Evolutionary conservation across 2,797 vertebrate genomes (phyloP).

Genomic region (Sebastiscus tertius): DNA sequence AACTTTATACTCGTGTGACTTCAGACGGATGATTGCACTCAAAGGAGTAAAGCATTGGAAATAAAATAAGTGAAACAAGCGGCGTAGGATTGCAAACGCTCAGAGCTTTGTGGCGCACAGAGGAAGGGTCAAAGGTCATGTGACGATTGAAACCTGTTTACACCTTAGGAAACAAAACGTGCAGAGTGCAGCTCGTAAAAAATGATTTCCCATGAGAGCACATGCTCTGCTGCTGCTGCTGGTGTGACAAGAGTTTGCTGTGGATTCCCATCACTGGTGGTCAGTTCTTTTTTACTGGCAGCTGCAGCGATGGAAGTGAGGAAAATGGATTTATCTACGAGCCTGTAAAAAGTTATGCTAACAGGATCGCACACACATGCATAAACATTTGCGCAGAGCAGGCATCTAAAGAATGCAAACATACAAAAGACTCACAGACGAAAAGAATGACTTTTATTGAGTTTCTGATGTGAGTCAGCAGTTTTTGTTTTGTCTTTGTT

Average conservation of each 20-base stretch:
- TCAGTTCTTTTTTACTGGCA: constrained; percentile 39
- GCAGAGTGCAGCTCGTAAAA: constrained; percentile 26
- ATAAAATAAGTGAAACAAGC: not conserved
- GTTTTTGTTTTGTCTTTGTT: constrained; percentile 46
- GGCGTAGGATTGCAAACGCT: not conserved
- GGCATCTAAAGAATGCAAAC: constrained; percentile 33
- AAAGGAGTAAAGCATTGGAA: not conserved
- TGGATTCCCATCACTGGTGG: constrained; percentile 43
- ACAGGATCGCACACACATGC: constrained; percentile 10
- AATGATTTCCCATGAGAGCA: constrained; percentile 39
- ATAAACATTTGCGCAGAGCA: constrained; percentile 48
- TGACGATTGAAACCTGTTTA: constrained; percentile 29
- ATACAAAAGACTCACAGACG: constrained; percentile 7
- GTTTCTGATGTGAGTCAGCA: constrained; percentile 23
- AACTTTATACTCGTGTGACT: not conserved
- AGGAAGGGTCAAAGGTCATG: constrained; percentile 18
- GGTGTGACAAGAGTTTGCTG: constrained; percentile 3
- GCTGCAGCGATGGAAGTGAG: constrained; percentile 20
- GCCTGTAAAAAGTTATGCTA: constrained; percentile 42
- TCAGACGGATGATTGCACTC: constrained; percentile 1
- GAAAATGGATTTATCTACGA: constrained; percentile 45
- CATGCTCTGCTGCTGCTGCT: constrained; percentile 1
- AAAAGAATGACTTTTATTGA: constrained; percentile 10
- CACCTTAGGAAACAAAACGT: constrained; percentile 20
- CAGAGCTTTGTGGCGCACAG: not conserved